These are phyloP conservation scores for Actenoides hombroni DNA, from an alignment of 2,113 vertebrate genomes.

Conservation along the genomic window DNA sequence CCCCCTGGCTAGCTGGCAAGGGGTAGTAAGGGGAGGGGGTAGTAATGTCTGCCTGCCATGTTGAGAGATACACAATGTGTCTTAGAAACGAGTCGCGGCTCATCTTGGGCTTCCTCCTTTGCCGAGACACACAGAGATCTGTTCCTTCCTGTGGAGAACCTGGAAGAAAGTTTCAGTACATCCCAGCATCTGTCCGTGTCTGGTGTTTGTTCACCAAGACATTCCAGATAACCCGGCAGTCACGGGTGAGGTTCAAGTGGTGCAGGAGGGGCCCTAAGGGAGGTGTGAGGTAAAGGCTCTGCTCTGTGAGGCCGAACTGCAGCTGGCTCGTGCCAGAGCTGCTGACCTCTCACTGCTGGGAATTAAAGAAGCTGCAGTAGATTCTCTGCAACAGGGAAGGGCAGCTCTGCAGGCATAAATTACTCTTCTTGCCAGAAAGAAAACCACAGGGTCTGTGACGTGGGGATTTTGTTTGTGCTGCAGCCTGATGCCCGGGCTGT, in stretches of 20 bases:
- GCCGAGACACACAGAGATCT: background rate
- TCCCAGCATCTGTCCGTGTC: background rate
- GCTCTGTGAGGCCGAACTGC: background rate
- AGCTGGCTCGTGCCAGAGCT: background rate
- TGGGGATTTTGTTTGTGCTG: background rate
- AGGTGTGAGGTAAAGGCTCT: background rate
- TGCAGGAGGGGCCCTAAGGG: background rate
- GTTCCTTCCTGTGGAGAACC: background rate
- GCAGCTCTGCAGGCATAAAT: background rate
- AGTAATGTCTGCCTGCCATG: background rate
- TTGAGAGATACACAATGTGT: background rate
- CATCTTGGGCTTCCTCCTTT: background rate
- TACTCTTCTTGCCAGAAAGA: background rate
- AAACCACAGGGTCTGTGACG: fast-evolving
- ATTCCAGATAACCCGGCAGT: background rate
- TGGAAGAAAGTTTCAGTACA: background rate
- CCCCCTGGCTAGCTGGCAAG: background rate
- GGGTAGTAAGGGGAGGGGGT: background rate
- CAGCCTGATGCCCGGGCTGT: background rate
- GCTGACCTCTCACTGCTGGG: background rate
- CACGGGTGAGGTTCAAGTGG: background rate
- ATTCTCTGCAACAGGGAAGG: background rate
- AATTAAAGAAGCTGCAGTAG: background rate
- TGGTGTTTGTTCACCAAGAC: background rate
- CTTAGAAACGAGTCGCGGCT: background rate